Evolutionary conservation across 2,113 vertebrate species (phyloP), one percentile per base, ranked within the genome.

Genomic region (Halcyon malimbica): DNA sequence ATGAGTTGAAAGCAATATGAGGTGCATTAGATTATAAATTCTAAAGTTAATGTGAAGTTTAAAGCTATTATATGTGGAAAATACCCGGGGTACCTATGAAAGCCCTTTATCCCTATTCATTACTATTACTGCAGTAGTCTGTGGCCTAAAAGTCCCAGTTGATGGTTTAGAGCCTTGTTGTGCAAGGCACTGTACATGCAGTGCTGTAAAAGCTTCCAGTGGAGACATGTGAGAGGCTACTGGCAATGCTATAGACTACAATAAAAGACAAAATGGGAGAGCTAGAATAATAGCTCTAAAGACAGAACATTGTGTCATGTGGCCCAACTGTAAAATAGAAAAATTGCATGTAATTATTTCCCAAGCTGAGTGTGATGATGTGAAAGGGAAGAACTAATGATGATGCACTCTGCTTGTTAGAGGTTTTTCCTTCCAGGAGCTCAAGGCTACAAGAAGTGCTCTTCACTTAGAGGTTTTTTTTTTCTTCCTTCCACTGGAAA

Each of bases 291-390:
- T 25, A 95, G 77, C 87, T 97, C 81, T 93, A 74, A 97, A 94
- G 84, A 95, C 96, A 97, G 97, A 97, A 95, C 90, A 97, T 86
- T 94, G 96, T 98, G 97, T 98, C 97, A 97, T 98, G 98, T 98
- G 97, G 97, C 92, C 97, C 97, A 97, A 98, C 97, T 97, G 95
- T 91, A 98, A 98, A 98, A 98, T 97, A 98, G 98, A 98, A 98
- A 98, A 98, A 98, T 98, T 98, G 98, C 97, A 96, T 98, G 98
- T 97, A 98, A 98, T 98, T 98, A 98, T 98, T 98, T 97, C 91
- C 92, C 96, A 96, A 95, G 97, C 97, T 95, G 94, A 98, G 95
- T 77, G 93, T 91, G 90, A 96, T 79, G 97, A 94, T 97, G 97
- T 97, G 97, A 98, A 98, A 98, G 96, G 90, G 91, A 98, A 96